Evolutionary conservation across 2,888 invertebrate genomes (phyloP).

Genomic region (Oscheius sp.): DNA sequence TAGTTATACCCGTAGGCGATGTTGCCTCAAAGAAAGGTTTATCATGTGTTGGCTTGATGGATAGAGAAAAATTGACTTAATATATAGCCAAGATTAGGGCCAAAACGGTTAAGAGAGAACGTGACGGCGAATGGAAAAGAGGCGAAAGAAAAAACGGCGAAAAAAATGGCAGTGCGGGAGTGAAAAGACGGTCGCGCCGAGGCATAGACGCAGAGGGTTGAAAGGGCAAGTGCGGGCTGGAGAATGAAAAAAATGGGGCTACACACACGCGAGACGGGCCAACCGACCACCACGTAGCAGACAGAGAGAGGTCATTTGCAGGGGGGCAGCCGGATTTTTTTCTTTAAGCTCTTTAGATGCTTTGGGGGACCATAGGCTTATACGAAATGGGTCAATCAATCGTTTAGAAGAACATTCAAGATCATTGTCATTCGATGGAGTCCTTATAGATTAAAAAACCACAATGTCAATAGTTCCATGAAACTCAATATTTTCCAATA

Average conservation of each 20-base stretch:
- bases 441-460: no score
- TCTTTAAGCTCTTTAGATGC: no score
- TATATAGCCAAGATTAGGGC: not conserved
- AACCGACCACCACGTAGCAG: not conserved
- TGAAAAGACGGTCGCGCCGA: constrained; percentile 12
- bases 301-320: not conserved
- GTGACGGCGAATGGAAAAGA: constrained; percentile 5
- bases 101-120: not conserved
- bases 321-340: not conserved
- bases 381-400: no score
- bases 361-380: no score
- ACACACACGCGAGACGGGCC: constrained; percentile 12
- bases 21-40: constrained; percentile 18
- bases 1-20: constrained; percentile 21
- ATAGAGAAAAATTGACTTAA: not conserved
- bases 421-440: no score
- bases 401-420: no score
- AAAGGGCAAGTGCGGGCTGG: constrained; percentile 17
- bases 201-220: constrained; percentile 21
- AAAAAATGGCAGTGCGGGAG: constrained; percentile 25
- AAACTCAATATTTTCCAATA: no score
- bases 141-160: constrained; percentile 21
- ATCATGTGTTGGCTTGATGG: not conserved
- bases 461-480: no score
- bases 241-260: constrained; percentile 2